These are phyloP conservation scores for Drosophila paulistorum DNA, from an alignment of 1,140 invertebrate genomes.

Conservation along the genomic window DNA sequence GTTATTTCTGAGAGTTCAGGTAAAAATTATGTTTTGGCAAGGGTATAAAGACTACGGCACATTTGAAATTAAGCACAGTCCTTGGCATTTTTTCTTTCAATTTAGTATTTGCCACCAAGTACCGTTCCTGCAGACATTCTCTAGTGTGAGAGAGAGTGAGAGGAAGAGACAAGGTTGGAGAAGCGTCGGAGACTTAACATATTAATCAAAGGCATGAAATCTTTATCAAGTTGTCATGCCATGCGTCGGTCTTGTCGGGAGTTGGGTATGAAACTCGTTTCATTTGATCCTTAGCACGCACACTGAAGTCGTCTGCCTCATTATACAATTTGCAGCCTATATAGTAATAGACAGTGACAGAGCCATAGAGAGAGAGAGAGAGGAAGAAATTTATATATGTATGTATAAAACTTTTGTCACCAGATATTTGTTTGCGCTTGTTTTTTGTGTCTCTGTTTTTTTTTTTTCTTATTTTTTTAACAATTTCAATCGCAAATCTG, in stretches of 20 bases:
- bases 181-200: conserved; percentile 60
- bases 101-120: conserved; percentile 31
- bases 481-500: conserved; percentile 12
- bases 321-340: conserved; percentile 57
- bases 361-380: conserved; percentile 21
- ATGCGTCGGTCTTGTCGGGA: conserved; percentile 45
- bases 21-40: background rate
- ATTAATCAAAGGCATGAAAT: conserved; percentile 81
- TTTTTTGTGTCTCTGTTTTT: background rate
- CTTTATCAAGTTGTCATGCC: conserved; percentile 78
- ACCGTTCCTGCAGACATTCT: conserved; percentile 16
- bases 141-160: background rate
- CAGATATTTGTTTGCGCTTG: conserved; percentile 48
- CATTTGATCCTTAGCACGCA: conserved; percentile 80
- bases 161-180: background rate
- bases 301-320: conserved; percentile 53
- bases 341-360: conserved; percentile 33
- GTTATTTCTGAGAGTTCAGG: too few relatives aligned
- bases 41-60: background rate
- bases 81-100: conserved; percentile 23
- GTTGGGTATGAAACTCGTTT: conserved; percentile 62
- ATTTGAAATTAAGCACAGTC: background rate
- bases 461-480: background rate
- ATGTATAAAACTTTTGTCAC: conserved; percentile 58
- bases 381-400: too few relatives aligned